These are phyloP conservation scores for Rousettus madagascariensis DNA, from an alignment of 2,797 vertebrate genomes.

Conservation along the genomic window DNA sequence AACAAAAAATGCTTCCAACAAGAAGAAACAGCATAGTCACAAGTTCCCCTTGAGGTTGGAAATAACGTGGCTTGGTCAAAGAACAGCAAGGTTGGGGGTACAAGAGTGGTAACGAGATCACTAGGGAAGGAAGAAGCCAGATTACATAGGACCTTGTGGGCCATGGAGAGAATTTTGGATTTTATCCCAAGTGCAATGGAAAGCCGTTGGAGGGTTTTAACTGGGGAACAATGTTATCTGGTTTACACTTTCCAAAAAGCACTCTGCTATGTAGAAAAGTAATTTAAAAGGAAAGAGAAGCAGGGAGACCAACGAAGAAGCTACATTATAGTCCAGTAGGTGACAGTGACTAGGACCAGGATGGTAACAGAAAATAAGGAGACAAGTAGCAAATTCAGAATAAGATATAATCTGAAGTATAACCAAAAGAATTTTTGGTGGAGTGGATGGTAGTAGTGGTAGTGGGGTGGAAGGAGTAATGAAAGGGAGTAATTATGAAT, in stretches of 20 bases:
- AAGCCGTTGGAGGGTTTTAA: background rate
- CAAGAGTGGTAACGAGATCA: background rate
- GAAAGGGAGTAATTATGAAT: background rate
- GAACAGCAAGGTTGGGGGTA: background rate
- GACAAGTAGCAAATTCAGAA: background rate
- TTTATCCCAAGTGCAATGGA: background rate
- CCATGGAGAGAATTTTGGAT: background rate
- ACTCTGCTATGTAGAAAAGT: background rate
- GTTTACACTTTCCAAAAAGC: constrained; percentile 13
- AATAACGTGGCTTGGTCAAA: background rate
- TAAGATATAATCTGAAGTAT: background rate
- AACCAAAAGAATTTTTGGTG: background rate
- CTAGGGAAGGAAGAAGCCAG: background rate
- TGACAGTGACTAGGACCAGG: background rate
- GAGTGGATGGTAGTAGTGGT: background rate
- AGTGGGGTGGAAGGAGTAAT: background rate
- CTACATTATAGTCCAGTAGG: background rate
- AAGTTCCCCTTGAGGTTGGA: background rate
- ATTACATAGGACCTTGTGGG: background rate
- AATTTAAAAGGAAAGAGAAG: background rate
- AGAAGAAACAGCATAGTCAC: too few relatives aligned
- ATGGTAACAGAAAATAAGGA: background rate
- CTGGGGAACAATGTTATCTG: background rate
- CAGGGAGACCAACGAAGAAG: background rate
- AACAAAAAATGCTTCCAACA: background rate